These are phyloP conservation scores for Rattus norvegicus DNA, from an alignment of 2,113 vertebrate genomes.

Conservation along the genomic window DNA sequence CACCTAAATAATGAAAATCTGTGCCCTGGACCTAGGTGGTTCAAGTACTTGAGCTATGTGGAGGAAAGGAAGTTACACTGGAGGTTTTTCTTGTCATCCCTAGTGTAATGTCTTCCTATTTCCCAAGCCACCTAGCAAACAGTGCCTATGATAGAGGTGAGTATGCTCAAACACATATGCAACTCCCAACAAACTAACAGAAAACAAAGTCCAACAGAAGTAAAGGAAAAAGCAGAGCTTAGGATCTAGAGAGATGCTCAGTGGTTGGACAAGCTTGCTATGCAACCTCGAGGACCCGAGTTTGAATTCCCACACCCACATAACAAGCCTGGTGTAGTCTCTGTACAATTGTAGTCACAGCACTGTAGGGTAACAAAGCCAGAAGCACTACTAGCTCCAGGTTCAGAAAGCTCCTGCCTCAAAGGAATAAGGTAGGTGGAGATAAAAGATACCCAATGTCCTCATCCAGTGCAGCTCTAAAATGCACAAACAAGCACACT, in stretches of 20 bases:
- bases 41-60: not conserved
- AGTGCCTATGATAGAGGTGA: not conserved
- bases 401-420: not conserved
- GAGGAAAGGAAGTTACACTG: not conserved
- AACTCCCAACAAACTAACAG: not conserved
- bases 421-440: not conserved
- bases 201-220: not conserved
- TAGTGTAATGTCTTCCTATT: not conserved
- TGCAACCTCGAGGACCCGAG: not conserved
- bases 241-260: not conserved
- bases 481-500: not conserved
- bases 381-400: not conserved
- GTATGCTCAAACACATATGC: not conserved
- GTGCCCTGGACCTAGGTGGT: not conserved
- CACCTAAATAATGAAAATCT: not conserved
- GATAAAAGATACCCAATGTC: not conserved
- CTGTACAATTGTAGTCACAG: not conserved
- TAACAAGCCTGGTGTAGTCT: not conserved
- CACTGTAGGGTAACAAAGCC: not conserved
- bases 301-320: not conserved
- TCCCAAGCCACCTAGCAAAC: not conserved
- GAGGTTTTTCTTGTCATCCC: not conserved
- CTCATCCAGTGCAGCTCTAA: not conserved
- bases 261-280: not conserved
- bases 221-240: not conserved